Evolutionary conservation across 2,113 vertebrate genomes (phyloP).

Genomic region (Melanocharis versteri): DNA sequence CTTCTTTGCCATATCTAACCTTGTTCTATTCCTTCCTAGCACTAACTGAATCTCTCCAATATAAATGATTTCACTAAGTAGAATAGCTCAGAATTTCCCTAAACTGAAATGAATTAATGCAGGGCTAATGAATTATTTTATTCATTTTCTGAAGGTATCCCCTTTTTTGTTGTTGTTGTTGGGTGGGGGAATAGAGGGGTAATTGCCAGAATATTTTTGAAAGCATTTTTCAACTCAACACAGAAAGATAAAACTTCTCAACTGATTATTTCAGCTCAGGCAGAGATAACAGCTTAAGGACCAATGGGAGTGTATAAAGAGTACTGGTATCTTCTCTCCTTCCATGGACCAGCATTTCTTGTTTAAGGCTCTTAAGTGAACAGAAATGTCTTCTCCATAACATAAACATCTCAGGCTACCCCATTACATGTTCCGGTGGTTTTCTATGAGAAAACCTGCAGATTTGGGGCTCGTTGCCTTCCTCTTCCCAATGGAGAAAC

Average conservation of each 20-base stretch:
- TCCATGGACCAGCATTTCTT: neutral
- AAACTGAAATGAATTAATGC: neutral
- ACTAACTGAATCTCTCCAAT: neutral
- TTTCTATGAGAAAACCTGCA: neutral
- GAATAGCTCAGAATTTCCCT: neutral
- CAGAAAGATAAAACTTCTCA: neutral
- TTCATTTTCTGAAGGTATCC: neutral
- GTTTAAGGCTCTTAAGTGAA: neutral
- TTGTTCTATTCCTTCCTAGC: neutral
- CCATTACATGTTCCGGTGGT: neutral
- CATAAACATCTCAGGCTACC: neutral
- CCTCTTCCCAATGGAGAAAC: neutral
- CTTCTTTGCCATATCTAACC: neutral
- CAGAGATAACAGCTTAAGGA: neutral
- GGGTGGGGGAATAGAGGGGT: rapidly evolving
- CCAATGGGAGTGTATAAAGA: rapidly evolving
- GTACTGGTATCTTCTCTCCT: neutral
- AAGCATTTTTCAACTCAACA: neutral
- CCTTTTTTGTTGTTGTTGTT: neutral
- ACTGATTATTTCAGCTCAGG: neutral
- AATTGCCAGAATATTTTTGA: neutral
- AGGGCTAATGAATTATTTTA: neutral
- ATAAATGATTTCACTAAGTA: neutral
- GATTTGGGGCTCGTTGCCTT: neutral
- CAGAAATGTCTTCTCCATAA: neutral